Conservation (phyloP, 1,140 invertebrate species). For the Planococcus citri region DNA sequence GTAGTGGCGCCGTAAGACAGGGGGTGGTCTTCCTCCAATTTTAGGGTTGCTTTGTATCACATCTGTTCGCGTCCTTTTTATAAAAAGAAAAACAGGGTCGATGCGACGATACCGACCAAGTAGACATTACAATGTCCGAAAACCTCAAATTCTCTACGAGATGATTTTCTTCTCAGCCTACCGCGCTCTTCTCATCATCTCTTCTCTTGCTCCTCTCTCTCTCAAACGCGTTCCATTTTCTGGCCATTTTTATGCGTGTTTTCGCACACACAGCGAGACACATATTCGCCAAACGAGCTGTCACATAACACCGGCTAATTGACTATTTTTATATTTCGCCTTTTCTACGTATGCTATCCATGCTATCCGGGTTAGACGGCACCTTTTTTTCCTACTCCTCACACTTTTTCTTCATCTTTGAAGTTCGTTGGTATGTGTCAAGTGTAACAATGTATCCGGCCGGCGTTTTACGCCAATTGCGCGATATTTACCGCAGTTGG, state of each 20-base stretch:
- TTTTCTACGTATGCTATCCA: neutral
- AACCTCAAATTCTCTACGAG: neutral
- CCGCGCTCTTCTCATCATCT: too few species aligned
- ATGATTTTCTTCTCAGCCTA: too few species aligned
- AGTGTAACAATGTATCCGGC: too few species aligned
- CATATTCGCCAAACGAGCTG: neutral
- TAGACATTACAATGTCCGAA: neutral
- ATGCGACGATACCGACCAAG: neutral
- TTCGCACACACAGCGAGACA: too few species aligned
- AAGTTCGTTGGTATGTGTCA: too few species aligned
- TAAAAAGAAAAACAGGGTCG: neutral
- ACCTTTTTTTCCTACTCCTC: too few species aligned
- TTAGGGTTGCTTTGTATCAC: conserved; percentile 2
- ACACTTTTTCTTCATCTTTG: too few species aligned
- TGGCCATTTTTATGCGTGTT: neutral
- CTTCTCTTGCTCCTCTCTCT: too few species aligned
- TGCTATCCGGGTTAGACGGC: too few species aligned
- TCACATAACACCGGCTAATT: neutral
- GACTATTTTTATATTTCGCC: neutral
- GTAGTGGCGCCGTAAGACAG: neutral
- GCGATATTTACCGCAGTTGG: too few species aligned
- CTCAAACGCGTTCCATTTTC: neutral
- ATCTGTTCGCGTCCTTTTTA: neutral
- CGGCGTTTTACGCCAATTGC: too few species aligned
- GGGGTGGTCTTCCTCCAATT: conserved; percentile 5